Base-by-base conservation (phyloP, 2,797 vertebrate species). In the Pagetopsis macropterus region DNA sequence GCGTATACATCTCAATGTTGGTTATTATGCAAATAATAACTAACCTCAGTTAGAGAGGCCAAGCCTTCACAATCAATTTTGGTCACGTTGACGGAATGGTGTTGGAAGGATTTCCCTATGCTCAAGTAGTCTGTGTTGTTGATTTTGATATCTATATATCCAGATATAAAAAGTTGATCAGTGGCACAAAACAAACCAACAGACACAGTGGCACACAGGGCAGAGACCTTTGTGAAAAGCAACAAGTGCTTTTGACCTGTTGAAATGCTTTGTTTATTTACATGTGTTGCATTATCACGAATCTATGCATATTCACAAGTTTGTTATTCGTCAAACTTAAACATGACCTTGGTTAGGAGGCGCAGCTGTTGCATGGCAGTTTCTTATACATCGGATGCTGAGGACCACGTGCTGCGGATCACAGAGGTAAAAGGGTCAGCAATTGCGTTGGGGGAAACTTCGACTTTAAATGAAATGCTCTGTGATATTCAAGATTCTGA, bases 331-430 rank as follows among this genome's bases (percentile, higher is more conserved):
- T 78, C 37, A 55, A 51, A 59, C 44, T 61, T 31, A 33, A 40
- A 60, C 40, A 59, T 8, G 40, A 66, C 27, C 56, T 50, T 41
- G 33, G n/a, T 67, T 64, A 59, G 49, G 41, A 70, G 54, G 21
- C 3, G 8, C 80, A 84, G 79, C 72, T 86, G 82, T 65, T 2
- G 21, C 62, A 51, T 72, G 70, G 67, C 51, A 70, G 76, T 70
- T 71, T 63, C 54, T 48, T 58, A 13, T 54, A 59, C 27, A 27
- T 27, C 27, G 27, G 27, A 27, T 27, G 27, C 4, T 27, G 27
- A 27, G 27, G 27, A 27, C 4, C 27, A 27, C 27, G 27, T 27
- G 27, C 27, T 27, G 4, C 5, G 4, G 72, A 81, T 56, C 52
- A 31, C 63, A 16, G 73, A 73, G 46, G 72, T 41, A 15, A 67